Evolutionary conservation across 1,140 invertebrate genomes (phyloP).

Genomic region (Colletes gigas): DNA sequence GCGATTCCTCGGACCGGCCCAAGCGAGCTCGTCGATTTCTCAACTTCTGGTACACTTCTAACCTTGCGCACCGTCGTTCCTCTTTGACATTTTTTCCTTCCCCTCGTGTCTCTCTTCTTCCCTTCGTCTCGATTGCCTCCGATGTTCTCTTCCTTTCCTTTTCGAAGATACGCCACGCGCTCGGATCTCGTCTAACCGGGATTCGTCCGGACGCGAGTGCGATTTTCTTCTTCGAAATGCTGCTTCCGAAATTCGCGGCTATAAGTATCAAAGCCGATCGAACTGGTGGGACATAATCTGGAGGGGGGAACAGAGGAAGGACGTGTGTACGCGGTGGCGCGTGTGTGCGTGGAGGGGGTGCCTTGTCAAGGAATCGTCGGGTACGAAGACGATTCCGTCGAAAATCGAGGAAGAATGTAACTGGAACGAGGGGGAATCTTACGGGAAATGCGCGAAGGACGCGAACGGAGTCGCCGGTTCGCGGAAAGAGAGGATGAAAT

Average conservation of each 20-base stretch:
- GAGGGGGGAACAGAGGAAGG: conserved; percentile 5
- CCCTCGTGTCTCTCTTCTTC: background rate
- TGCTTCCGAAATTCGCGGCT: conserved; percentile 37
- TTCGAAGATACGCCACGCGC: background rate
- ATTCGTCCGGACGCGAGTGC: background rate
- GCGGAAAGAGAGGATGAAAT: no score
- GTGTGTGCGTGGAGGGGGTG: background rate
- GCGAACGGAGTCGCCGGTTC: no score
- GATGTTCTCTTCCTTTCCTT: background rate
- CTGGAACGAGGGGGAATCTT: no score
- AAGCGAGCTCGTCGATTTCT: background rate
- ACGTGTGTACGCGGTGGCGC: background rate
- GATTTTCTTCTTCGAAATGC: conserved; percentile 22
- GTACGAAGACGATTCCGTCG: background rate
- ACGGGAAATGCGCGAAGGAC: no score
- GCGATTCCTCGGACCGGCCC: background rate
- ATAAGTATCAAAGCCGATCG: conserved; percentile 22
- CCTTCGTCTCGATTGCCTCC: background rate
- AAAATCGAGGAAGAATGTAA: no score
- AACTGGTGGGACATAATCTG: conserved; percentile 20
- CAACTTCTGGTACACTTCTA: background rate
- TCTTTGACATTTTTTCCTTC: conserved; percentile 9
- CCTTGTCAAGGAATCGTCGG: background rate
- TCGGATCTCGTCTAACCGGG: background rate
- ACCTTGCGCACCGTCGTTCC: background rate